A percentile compares a stretch with the other conserved stretches of the same genome.
phyloP scores from a whole-genome alignment of 2,113 vertebrate species.

The Embiotoca jacksoni region DNA sequence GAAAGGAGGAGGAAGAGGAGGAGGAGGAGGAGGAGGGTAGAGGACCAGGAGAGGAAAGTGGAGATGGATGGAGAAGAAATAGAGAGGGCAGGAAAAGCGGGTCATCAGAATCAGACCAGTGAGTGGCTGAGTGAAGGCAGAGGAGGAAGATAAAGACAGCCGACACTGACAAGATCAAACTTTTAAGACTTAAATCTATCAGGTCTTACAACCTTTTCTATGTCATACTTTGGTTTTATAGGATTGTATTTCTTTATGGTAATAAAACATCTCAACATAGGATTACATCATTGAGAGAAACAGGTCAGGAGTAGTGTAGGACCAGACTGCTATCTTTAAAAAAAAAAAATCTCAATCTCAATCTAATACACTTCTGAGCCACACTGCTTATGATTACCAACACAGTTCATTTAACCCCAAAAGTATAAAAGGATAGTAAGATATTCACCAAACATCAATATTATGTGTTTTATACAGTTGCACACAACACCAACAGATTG shows the following conservation, averaged over 20 bases:
- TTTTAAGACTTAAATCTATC: neutral
- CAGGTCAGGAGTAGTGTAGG: too few relatives aligned
- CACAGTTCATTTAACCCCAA: too few relatives aligned
- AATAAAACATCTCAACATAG: neutral
- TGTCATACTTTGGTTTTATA: neutral
- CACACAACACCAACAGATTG: too few relatives aligned
- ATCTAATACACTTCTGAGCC: too few relatives aligned
- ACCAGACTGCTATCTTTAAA: too few relatives aligned
- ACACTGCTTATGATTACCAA: too few relatives aligned
- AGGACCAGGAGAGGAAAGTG: constrained; percentile 27
- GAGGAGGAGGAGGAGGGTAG: neutral
- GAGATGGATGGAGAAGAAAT: constrained; percentile 28
- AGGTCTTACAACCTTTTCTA: neutral
- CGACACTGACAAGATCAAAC: neutral
- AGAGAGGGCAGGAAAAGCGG: constrained; percentile 28
- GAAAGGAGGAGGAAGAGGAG: constrained; percentile 10
- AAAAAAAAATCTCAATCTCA: neutral
- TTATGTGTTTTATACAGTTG: too few relatives aligned
- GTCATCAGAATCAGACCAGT: constrained; percentile 23
- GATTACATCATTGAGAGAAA: too few relatives aligned
- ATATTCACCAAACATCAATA: too few relatives aligned
- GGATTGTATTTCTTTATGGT: neutral
- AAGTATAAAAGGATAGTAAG: too few relatives aligned
- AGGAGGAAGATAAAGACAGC: neutral
- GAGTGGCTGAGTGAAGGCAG: neutral